Evolutionary conservation across 2,888 invertebrate species (phyloP), one percentile per base, ranked within the genome.

Genomic region (Busseola fusca): DNA sequence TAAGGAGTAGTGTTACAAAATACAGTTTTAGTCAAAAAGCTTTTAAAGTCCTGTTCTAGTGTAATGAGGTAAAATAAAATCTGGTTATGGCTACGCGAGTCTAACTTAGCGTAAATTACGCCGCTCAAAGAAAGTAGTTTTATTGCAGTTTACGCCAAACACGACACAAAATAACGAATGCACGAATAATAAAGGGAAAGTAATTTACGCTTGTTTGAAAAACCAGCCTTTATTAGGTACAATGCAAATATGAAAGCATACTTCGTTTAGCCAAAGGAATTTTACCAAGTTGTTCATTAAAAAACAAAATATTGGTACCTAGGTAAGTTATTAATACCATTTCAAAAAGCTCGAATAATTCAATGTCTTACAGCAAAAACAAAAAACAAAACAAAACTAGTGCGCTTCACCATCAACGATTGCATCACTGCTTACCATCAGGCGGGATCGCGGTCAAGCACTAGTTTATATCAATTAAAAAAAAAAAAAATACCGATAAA

Each of bases 401-500:
- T n/a, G n/a, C n/a, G n/a, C n/a, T n/a, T n/a, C n/a, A n/a, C n/a
- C n/a, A n/a, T n/a, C n/a, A n/a, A n/a, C n/a, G n/a, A n/a, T n/a
- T n/a, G n/a, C n/a, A n/a, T n/a, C n/a, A n/a, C n/a, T n/a, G n/a
- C n/a, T n/a, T n/a, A n/a, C n/a, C n/a, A n/a, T n/a, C n/a, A n/a
- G n/a, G n/a, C n/a, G n/a, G n/a, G n/a, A n/a, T n/a, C n/a, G n/a
- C n/a, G n/a, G n/a, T n/a, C n/a, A n/a, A n/a, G n/a, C n/a, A n/a
- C n/a, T n/a, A n/a, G n/a, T n/a, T n/a, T n/a, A n/a, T n/a, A n/a
- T n/a, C n/a, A n/a, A n/a, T n/a, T n/a, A n/a, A n/a, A n/a, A n/a
- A n/a, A n/a, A n/a, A n/a, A n/a, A n/a, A n/a, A n/a, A n/a, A 78
- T 71, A 77, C 73, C 78, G 82, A 80, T 79, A 85, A 87, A 87